phyloP scores from a whole-genome alignment of 2,797 vertebrate genomes.

The Bryconaethiops microstoma region DNA sequence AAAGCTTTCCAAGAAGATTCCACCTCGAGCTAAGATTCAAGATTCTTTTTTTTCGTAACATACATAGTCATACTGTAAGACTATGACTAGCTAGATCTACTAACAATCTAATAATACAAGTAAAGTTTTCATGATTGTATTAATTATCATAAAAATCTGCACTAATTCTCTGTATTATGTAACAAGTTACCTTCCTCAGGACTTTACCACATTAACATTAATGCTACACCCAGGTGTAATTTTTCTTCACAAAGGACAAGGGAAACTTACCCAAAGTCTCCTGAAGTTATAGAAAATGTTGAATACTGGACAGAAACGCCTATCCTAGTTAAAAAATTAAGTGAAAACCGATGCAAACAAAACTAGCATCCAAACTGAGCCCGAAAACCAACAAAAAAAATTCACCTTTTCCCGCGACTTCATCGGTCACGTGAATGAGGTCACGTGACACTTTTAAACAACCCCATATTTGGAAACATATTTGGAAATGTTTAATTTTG shows the following conservation, averaged over 20 bases:
- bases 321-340: no score
- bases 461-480: no score
- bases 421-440: slow-evolving; percentile 36
- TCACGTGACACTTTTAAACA: slow-evolving; percentile 3
- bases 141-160: not conserved
- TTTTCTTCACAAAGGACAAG: not conserved
- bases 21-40: no score
- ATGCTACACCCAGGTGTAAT: not conserved
- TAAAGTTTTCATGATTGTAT: not conserved
- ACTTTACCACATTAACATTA: not conserved
- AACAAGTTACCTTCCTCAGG: not conserved
- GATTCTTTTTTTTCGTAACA: no score
- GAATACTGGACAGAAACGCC: not conserved
- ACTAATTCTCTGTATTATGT: not conserved
- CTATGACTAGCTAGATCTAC: no score
- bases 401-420: slow-evolving; percentile 80
- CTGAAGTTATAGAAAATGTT: not conserved
- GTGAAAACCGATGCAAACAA: not conserved
- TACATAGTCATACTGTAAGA: no score
- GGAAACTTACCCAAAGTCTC: not conserved
- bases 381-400: no score
- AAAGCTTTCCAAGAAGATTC: no score
- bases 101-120: not conserved
- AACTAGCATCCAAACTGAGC: not conserved
- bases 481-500: not conserved